These are phyloP conservation scores for Orussus abietinus DNA, from an alignment of 1,140 invertebrate genomes.

Conservation along the genomic window DNA sequence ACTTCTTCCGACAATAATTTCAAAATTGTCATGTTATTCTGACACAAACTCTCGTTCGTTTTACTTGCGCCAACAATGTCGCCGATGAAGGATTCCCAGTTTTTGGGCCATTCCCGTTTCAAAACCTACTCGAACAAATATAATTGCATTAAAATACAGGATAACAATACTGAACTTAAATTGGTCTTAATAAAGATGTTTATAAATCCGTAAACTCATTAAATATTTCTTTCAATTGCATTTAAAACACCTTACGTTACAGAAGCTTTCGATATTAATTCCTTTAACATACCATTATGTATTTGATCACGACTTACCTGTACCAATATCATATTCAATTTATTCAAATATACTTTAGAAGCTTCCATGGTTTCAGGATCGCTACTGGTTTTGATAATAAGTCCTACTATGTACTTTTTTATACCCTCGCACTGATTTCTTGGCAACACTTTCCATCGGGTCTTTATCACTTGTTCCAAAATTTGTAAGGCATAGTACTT, in stretches of 20 bases:
- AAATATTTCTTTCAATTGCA: no score
- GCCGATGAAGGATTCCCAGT: conserved; percentile 98
- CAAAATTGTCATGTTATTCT: conserved; percentile 99
- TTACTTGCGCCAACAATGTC: conserved; percentile 99
- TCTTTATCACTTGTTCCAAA: conserved; percentile 98
- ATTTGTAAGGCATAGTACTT: conserved; percentile 99
- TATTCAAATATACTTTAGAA: conserved; percentile 96
- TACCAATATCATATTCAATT: conserved; percentile 98
- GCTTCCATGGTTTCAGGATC: conserved; percentile 83
- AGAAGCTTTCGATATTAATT: neutral
- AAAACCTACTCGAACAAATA: no score
- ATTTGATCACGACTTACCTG: no score
- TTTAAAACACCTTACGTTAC: neutral
- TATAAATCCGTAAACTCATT: no score
- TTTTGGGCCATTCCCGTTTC: conserved; percentile 99
- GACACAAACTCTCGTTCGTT: conserved; percentile 97
- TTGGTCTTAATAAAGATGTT: no score
- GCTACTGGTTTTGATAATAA: conserved; percentile 98
- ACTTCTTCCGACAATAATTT: conserved; percentile 98
- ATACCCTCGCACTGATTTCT: conserved; percentile 98
- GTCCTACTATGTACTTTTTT: conserved; percentile 97
- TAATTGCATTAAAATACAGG: no score
- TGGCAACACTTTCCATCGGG: conserved; percentile 97
- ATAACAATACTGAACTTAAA: no score
- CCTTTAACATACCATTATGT: no score